Evolutionary conservation across 2,113 vertebrate species (phyloP).

Genomic region (Oryctolagus cuniculus): mOryCun1.1 NC_091435.1:114365501-114366000

Average conservation of each 20-base stretch:
- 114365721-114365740: fast-evolving
- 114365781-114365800: background rate
- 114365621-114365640: background rate
- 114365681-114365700: background rate
- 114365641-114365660: background rate
- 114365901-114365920: fast-evolving
- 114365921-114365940: fast-evolving
- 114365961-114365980: background rate
- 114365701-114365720: background rate
- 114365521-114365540: background rate
- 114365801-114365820: background rate
- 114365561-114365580: background rate
- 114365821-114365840: background rate
- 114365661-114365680: background rate
- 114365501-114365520: background rate
- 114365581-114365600: background rate
- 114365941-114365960: background rate
- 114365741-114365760: background rate
- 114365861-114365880: background rate
- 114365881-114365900: background rate
- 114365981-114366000: background rate
- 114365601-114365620: background rate
- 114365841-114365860: background rate
- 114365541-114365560: background rate
- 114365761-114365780: background rate